A percentile compares a stretch with the other conserved stretches of the same genome.
phyloP scores from a whole-genome alignment of 1,140 invertebrate genomes.

The Protaetia brevitarsis region DNA sequence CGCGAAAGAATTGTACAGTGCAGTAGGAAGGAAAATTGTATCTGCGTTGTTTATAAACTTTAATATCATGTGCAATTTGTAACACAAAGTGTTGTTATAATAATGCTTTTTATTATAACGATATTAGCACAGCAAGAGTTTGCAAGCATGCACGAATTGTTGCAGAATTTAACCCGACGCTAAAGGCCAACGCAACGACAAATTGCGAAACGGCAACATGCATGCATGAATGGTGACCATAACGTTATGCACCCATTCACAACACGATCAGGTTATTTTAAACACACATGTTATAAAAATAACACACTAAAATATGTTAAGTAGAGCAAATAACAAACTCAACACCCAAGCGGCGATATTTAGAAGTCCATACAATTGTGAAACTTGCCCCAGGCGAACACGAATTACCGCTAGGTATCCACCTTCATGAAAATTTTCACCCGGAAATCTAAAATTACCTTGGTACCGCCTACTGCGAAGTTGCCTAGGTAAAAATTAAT shows the following conservation, averaged over 20 bases:
- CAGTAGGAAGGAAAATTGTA: not conserved
- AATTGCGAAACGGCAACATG: not conserved
- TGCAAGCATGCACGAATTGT: not conserved
- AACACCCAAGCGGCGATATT: too few species aligned
- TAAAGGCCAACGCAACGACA: not conserved
- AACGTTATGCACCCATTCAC: slow-evolving; percentile 17
- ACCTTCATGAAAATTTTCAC: slow-evolving; percentile 9
- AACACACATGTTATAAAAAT: slow-evolving; percentile 5
- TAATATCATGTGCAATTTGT: not conserved
- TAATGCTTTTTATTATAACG: not conserved
- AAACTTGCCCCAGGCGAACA: not conserved
- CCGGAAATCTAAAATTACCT: not conserved
- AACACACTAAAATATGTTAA: not conserved
- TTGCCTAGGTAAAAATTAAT: not conserved
- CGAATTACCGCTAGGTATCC: not conserved
- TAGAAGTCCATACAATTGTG: not conserved
- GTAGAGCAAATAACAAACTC: slow-evolving; percentile 1
- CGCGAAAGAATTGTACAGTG: not conserved
- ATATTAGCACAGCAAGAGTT: not conserved
- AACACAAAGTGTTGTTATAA: not conserved
- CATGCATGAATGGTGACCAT: slow-evolving; percentile 14
- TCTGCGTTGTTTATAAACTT: not conserved
- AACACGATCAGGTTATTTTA: not conserved
- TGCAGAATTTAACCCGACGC: not conserved
- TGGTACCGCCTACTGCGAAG: not conserved